phyloP scores from a whole-genome alignment of 35 echinoderm and acorn worm genomes.

The Stichopus chloronotus region DNA sequence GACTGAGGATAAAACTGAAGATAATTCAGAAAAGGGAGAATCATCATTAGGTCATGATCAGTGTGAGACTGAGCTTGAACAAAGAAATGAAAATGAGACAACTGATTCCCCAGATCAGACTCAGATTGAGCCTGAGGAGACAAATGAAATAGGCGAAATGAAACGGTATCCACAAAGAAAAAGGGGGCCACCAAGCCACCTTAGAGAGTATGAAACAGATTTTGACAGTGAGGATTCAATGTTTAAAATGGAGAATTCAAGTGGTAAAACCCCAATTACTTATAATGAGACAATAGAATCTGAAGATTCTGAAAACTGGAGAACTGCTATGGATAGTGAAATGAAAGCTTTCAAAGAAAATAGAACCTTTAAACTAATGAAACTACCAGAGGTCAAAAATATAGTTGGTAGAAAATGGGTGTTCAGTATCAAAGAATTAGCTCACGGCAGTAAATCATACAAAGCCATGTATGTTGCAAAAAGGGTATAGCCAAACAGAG shows the following conservation, averaged over 20 bases:
- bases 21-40: not conserved
- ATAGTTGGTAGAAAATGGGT: conserved; percentile 46
- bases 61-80: too few relatives aligned
- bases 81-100: not conserved
- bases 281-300: conserved; percentile 37
- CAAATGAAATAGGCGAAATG: not conserved
- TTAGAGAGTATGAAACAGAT: not conserved
- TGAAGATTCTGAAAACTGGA: conserved; percentile 39
- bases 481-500: conserved; percentile 47
- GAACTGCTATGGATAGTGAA: conserved; percentile 49
- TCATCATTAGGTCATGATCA: too few relatives aligned
- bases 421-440: conserved; percentile 27
- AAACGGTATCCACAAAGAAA: conserved; percentile 5
- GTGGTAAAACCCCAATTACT: not conserved
- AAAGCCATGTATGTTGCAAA: conserved; percentile 59
- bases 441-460: not conserved
- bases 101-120: not conserved
- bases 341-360: conserved; percentile 63
- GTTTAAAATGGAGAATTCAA: not conserved
- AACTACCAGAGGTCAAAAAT: conserved; percentile 26
- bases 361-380: conserved; percentile 23
- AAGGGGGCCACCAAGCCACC: not conserved
- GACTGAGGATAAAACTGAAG: not conserved
- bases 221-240: not conserved
- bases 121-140: not conserved